Base-by-base conservation (phyloP, 92 coral and sea anemone genomes). In the Paramuricea clavata region DNA sequence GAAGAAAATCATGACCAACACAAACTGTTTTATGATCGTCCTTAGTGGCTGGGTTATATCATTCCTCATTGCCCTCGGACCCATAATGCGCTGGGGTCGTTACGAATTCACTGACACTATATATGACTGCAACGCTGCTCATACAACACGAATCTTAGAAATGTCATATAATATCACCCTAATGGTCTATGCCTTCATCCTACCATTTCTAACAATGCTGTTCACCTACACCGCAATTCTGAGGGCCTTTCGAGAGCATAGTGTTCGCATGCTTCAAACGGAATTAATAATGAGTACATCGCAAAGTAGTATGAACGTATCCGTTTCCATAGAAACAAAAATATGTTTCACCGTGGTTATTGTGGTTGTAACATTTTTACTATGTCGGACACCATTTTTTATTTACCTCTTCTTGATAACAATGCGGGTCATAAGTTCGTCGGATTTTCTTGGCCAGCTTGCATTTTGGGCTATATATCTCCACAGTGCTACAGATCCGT, bases 401-500 rank as follows among this genome's bases (percentile, higher is more conserved):
- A 81, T 95, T 12, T 92, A 91, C 65, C 88, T 95, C 64, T 75
- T 94, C n/a, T 79, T 94, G 3, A 83, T 87, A 26, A 92, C 95
- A 2, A 81, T 56, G 31, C 90, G 91, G 49, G 88, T 92, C 12
- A 68, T 78, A 12, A 81, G 87, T 25, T 67, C 98, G 17, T 74
- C 94, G 17, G 98, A 95, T 50, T 87, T 91, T 69, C 82, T 95
- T 1, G 95, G 96, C 36, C 98, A 95, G 81, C 78, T 95, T 54
- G 94, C 98, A 2, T 95, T 95, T 69, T 95, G 98, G 98, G 98
- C 98, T 19, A 91, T 95, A 25, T 95, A 92, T 64, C 89, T 95
- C 12, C 98, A 95, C 76, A 95, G 98, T 57, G 98, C 98, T 7
- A 88, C 96, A 35, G 92, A 95, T 57, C 98, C 98, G 17, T 95